A percentile compares a stretch with the other conserved stretches of the same genome.
phyloP scores from a whole-genome alignment of 2,797 vertebrate genomes.

The Myoxocephalus aenaeus region DNA sequence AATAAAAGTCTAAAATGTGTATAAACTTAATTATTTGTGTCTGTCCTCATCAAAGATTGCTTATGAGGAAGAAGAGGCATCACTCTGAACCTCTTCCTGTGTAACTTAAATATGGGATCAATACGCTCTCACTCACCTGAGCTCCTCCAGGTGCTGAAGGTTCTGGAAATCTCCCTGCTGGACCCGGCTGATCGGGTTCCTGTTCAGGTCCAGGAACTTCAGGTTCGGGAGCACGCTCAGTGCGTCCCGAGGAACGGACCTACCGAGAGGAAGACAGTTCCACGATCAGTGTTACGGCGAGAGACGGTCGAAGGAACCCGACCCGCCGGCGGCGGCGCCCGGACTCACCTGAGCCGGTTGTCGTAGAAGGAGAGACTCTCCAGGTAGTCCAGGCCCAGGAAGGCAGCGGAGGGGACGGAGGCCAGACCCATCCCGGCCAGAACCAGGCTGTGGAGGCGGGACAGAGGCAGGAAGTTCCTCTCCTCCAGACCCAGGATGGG shows the following conservation, averaged over 20 bases:
- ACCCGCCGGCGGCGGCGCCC: neutral
- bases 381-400: conserved; percentile 86
- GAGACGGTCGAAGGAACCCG: neutral
- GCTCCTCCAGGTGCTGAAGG: conserved; percentile 85
- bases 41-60: neutral
- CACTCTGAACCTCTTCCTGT: neutral
- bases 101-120: neutral
- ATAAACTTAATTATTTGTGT: neutral
- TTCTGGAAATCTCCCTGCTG: conserved; percentile 84
- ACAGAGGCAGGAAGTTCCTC: conserved; percentile 85
- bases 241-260: conserved; percentile 83
- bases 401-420: conserved; percentile 82
- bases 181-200: conserved; percentile 83
- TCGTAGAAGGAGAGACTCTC: conserved; percentile 89
- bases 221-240: conserved; percentile 82
- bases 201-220: conserved; percentile 89
- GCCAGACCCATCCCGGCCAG: conserved; percentile 86
- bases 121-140: conserved; percentile 64
- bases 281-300: neutral
- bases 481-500: conserved; percentile 85
- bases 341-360: conserved; percentile 79
- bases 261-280: conserved; percentile 7
- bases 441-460: conserved; percentile 86
- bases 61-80: neutral
- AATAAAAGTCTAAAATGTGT: too few relatives aligned